phyloP scores from a whole-genome alignment of 2,113 vertebrate genomes.

The Hemibagrus wyckioides region DNA sequence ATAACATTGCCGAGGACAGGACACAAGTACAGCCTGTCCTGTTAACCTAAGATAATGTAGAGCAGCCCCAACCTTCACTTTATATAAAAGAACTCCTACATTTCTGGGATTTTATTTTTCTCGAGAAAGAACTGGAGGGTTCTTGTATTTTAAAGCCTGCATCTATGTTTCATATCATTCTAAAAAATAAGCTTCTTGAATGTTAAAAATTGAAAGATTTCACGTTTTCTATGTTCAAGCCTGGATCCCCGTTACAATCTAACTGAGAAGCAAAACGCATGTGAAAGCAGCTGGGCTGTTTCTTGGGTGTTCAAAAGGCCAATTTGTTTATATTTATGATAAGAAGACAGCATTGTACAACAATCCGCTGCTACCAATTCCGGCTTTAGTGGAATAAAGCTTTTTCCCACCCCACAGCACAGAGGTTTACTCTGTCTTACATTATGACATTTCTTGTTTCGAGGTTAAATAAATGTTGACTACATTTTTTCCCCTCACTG shows the following conservation, averaged over 20 bases:
- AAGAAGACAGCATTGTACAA: background rate
- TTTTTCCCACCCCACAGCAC: background rate
- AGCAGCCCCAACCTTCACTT: background rate
- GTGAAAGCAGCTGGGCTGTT: background rate
- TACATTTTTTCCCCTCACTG: background rate
- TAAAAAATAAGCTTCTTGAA: background rate
- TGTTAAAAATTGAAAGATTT: background rate
- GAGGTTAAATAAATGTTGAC: background rate
- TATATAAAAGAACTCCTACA: no score
- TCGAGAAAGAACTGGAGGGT: background rate
- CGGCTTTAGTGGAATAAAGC: background rate
- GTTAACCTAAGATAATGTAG: conserved; percentile 4
- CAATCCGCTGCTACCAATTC: background rate
- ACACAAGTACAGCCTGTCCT: conserved; percentile 13
- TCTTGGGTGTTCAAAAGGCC: background rate
- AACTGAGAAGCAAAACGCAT: background rate
- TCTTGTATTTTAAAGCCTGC: background rate
- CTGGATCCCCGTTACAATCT: background rate
- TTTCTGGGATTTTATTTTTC: background rate
- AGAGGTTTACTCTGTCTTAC: background rate
- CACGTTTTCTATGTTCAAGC: background rate
- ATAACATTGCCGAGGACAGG: background rate
- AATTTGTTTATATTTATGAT: background rate
- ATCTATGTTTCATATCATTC: background rate
- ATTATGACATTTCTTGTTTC: background rate